A percentile compares a stretch with the other conserved stretches of the same genome.
Evolutionary conservation across 2,888 invertebrate species (phyloP).

Genomic region (Cheilosia scutellata): DNA sequence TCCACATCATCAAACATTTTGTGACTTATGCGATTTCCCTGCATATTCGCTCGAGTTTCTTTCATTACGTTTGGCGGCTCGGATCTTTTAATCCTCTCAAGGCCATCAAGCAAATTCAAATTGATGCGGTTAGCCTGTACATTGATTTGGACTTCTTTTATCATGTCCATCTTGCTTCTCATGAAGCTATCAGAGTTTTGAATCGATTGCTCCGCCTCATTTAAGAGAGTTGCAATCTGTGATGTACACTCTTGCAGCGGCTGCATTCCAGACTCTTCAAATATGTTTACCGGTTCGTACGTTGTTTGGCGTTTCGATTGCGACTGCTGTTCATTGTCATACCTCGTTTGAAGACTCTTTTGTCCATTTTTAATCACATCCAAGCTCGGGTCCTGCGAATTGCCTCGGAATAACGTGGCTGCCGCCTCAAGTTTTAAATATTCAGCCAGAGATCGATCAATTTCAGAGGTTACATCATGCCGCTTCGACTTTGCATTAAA

Average conservation of each 20-base stretch:
- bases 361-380: background rate
- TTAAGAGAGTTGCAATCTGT: too few relatives aligned
- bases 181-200: background rate
- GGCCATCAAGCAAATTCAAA: background rate
- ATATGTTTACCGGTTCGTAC: constrained; percentile 11
- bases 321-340: background rate
- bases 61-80: background rate
- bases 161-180: background rate
- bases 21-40: background rate
- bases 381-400: constrained; percentile 5
- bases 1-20: background rate
- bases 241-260: constrained; percentile 9
- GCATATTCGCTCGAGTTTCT: background rate
- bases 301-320: constrained; percentile 12
- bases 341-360: background rate
- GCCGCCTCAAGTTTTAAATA: constrained; percentile 60
- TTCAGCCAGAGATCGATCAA: constrained; percentile 55
- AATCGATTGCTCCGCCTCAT: background rate
- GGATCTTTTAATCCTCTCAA: too few relatives aligned
- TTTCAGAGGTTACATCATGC: constrained; percentile 32
- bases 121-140: background rate
- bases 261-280: constrained; percentile 66
- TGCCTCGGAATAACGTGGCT: background rate
- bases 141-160: background rate
- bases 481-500: background rate